Base-by-base conservation (phyloP, 92 coral and sea anemone species). In the Paramuricea clavata region DNA sequence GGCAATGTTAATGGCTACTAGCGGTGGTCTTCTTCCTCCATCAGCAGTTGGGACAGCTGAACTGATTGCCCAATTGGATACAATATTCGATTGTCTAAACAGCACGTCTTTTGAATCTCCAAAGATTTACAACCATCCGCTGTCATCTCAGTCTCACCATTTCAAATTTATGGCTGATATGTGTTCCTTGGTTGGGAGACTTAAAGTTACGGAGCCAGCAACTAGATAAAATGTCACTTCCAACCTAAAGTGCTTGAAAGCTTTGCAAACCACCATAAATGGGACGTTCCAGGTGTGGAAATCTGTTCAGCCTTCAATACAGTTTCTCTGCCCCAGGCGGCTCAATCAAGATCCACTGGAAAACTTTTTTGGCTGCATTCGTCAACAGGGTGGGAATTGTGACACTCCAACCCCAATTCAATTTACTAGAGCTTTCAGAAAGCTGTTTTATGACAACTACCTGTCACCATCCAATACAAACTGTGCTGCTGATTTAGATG, bases 281-380 rank as follows among this genome's bases (percentile, higher is more conserved):
- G 41, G 26, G 23, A 50, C 36, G 19, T 7, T 76, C 11, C 34
- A 13, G 21, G n/a, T 76, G 35, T 76, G 82, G 82, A 59, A 76
- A 3, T 25, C 62, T 44, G 8, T 59, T 47, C 59, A 76, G 35
- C 22, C 34, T 3, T 28, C 25, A 27, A 33, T 49, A 3, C n/a
- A 50, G 64, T 79, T 32, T 39, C 30, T 79, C 6, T 79, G 69
- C 47, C 0, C 84, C 42, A 79, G 73, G 39, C 22, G 84, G 30
- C 72, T 79, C 22, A 79, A 79, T 57, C 84, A 79, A 42, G 84
- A 79, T 25, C 70, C 47, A 30, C 70, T 79, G 71, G 84, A 79
- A 57, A 79, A 54, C 25, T 59, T 79, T 25, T 79, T 79, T 79
- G 77, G 49, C 28, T 70, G 49, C 16, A 26, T 49, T 8, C 34